Conservation (phyloP, 2,888 invertebrate species). For the Lordiphosa fenestrarum region DNA sequence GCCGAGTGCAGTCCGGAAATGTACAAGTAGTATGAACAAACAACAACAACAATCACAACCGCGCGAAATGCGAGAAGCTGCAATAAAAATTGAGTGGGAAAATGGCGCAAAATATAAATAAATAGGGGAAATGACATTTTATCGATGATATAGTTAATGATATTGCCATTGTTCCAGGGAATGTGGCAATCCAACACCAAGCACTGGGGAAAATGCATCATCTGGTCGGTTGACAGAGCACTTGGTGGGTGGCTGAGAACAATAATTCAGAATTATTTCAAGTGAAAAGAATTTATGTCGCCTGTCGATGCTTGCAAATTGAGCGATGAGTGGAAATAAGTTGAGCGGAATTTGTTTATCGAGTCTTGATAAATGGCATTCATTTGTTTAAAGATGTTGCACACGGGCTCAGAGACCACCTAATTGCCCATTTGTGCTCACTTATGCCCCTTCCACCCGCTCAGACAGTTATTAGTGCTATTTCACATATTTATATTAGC, state of each 20-base stretch:
- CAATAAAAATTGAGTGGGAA: constrained; percentile 27
- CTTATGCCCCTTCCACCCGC: neutral
- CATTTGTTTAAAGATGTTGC: too few species aligned
- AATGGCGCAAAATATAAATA: constrained; percentile 48
- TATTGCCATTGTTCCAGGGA: constrained; percentile 31
- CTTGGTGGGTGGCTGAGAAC: too few species aligned
- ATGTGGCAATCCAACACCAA: neutral
- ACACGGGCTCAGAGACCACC: too few species aligned
- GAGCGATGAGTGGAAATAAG: too few species aligned
- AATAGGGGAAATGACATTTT: constrained; percentile 55
- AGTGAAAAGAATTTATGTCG: too few species aligned
- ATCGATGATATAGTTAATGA: constrained; percentile 61
- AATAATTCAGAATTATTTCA: too few species aligned
- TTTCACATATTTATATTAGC: constrained; percentile 25
- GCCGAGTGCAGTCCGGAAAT: constrained; percentile 45
- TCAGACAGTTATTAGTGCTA: neutral
- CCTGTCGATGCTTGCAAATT: too few species aligned
- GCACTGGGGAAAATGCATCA: neutral
- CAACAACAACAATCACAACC: constrained; percentile 16
- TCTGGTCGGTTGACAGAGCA: neutral
- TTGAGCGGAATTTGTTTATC: too few species aligned
- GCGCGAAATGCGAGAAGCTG: constrained; percentile 12
- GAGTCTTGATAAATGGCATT: too few species aligned
- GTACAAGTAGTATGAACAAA: constrained; percentile 14
- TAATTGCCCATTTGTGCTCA: too few species aligned